Conservation (phyloP, 2,797 vertebrate genomes). For the Chloroceryle amazona region DNA sequence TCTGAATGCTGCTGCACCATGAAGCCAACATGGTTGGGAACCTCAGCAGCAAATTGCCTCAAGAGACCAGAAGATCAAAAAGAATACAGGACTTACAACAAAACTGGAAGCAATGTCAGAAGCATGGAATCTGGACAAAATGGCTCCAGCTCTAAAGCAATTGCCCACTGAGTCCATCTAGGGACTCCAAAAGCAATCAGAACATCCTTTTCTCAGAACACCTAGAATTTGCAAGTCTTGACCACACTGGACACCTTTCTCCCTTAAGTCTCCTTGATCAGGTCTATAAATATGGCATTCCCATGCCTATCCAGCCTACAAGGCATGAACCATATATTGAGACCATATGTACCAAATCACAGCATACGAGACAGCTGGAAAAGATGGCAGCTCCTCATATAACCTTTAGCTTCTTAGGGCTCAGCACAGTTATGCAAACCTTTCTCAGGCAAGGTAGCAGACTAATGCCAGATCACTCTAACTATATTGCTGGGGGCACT, state of each 20-base stretch:
- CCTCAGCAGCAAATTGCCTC: background rate
- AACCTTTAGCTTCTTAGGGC: background rate
- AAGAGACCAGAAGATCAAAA: background rate
- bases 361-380: background rate
- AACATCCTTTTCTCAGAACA: background rate
- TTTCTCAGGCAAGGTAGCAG: background rate
- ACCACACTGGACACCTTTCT: background rate
- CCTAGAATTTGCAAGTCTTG: background rate
- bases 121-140: background rate
- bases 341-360: background rate
- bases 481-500: no score
- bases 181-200: background rate
- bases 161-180: background rate
- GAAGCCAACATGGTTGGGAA: background rate
- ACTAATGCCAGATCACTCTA: background rate
- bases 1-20: background rate
- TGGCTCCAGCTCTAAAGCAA: background rate
- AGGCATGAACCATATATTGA: fast-evolving
- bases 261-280: background rate
- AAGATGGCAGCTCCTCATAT: background rate
- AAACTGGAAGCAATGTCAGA: background rate
- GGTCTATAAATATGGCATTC: background rate
- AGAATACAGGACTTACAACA: background rate
- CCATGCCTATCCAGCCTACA: background rate
- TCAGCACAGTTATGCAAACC: background rate